These are phyloP conservation scores for Apoda limacodes DNA, from an alignment of 2,888 invertebrate genomes.

Conservation along the genomic window DNA sequence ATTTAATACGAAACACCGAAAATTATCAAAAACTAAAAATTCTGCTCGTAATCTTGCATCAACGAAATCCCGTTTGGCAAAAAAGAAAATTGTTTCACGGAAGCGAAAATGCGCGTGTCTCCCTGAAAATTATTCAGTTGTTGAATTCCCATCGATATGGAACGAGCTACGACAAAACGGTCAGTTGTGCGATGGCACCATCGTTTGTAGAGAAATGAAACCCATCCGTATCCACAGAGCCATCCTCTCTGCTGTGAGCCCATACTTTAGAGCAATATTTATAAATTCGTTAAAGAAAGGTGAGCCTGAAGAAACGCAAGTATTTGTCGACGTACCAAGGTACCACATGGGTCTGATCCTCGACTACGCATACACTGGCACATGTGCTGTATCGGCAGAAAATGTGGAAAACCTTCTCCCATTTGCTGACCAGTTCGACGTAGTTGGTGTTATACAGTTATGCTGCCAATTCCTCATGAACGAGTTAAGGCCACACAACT, in stretches of 20 bases:
- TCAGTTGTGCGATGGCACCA: slow-evolving; percentile 78
- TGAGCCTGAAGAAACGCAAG: slow-evolving; percentile 70
- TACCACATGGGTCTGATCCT: slow-evolving; percentile 74
- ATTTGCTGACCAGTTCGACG: slow-evolving; percentile 79
- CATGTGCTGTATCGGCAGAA: slow-evolving; percentile 71
- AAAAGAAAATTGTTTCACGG: slow-evolving; percentile 53
- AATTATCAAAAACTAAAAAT: slow-evolving; percentile 67
- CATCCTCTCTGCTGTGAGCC: slow-evolving; percentile 78
- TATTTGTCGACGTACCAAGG: slow-evolving; percentile 70
- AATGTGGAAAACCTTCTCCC: slow-evolving; percentile 79
- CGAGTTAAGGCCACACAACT: slow-evolving; percentile 75
- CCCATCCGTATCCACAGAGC: slow-evolving; percentile 76
- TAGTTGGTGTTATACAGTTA: slow-evolving; percentile 76
- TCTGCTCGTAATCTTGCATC: slow-evolving; percentile 57
- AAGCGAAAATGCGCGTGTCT: slow-evolving; percentile 72
- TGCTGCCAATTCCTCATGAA: slow-evolving; percentile 76
- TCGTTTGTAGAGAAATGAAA: slow-evolving; percentile 72
- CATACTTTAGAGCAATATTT: slow-evolving; percentile 80
- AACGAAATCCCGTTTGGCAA: slow-evolving; percentile 52
- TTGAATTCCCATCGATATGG: slow-evolving; percentile 76
- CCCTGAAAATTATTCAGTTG: slow-evolving; percentile 68
- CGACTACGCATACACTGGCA: slow-evolving; percentile 81
- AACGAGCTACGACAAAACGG: slow-evolving; percentile 74
- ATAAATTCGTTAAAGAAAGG: slow-evolving; percentile 75
- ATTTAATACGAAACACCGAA: slow-evolving; percentile 68